These are phyloP conservation scores for Conistra vaccinii DNA, from an alignment of 2,888 invertebrate species.

Conservation along the genomic window DNA sequence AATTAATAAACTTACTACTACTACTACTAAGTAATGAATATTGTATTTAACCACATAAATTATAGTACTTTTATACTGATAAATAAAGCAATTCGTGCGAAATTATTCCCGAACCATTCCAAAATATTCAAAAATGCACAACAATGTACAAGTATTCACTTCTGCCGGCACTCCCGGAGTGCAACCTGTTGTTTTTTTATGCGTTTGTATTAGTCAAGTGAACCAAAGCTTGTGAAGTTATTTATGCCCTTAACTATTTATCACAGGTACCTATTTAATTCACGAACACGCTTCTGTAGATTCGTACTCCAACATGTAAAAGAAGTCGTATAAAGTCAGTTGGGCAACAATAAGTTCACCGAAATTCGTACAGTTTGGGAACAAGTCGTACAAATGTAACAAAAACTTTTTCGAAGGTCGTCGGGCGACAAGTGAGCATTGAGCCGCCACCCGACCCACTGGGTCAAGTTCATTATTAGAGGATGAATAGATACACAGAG, in stretches of 20 bases:
- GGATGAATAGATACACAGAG: slow-evolving; percentile 70
- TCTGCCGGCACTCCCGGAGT: too few species aligned
- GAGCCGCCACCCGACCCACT: slow-evolving; percentile 69
- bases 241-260: not conserved
- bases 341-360: slow-evolving; percentile 11
- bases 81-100: too few species aligned
- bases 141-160: too few species aligned
- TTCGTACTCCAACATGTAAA: not conserved
- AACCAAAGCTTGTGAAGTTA: not conserved
- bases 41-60: too few species aligned
- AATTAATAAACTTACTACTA: too few species aligned
- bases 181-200: too few species aligned
- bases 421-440: slow-evolving; percentile 70
- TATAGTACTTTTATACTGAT: too few species aligned
- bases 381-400: slow-evolving; percentile 64
- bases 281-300: not conserved
- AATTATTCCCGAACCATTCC: too few species aligned
- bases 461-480: slow-evolving; percentile 85
- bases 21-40: too few species aligned
- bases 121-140: too few species aligned
- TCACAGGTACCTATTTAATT: not conserved
- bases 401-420: slow-evolving; percentile 80
- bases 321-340: slow-evolving; percentile 12
- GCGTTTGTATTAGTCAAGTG: too few species aligned
- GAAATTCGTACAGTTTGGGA: slow-evolving; percentile 40